Evolutionary conservation across 2,888 invertebrate genomes (phyloP).

Genomic region (Drosophila atripex): DNA sequence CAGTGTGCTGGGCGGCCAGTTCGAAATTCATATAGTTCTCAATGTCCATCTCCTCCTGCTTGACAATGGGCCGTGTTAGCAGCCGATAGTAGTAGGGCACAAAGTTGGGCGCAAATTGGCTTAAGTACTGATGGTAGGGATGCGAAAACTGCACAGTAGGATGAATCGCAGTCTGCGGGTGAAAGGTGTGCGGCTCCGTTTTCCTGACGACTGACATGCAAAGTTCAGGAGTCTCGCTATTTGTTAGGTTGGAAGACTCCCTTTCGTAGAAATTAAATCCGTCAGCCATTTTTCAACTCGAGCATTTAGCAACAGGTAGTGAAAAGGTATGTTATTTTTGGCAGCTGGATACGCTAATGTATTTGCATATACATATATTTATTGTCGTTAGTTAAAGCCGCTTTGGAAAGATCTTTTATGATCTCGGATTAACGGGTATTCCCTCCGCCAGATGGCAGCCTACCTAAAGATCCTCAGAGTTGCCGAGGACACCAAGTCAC

Average conservation of each 20-base stretch:
- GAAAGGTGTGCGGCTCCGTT: constrained; percentile 16
- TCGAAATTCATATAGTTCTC: constrained; percentile 61
- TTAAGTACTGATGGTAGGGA: constrained; percentile 37
- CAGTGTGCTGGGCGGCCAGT: constrained; percentile 36
- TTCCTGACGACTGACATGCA: constrained; percentile 28
- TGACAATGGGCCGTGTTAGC: constrained; percentile 34
- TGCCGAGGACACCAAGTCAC: constrained; percentile 9
- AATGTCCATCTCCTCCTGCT: constrained; percentile 45
- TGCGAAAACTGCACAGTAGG: constrained; percentile 19
- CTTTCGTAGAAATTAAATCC: constrained; percentile 9
- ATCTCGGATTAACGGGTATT: constrained; percentile 31
- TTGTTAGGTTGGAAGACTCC: constrained; percentile 28
- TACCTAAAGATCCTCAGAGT: constrained; percentile 26
- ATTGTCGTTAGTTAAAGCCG: not conserved
- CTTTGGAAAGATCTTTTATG: constrained; percentile 32
- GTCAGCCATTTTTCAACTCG: constrained; percentile 27
- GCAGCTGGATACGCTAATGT: constrained; percentile 15
- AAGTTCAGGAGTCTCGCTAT: constrained; percentile 29
- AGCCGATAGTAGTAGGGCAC: constrained; percentile 44
- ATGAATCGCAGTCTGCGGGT: constrained; percentile 18
- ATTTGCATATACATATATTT: constrained; percentile 6
- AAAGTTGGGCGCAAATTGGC: constrained; percentile 35
- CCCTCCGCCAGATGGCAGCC: constrained; percentile 31
- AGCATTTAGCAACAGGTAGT: constrained; percentile 31
- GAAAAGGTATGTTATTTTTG: constrained; percentile 10